These are phyloP conservation scores for Tachina fera DNA, from an alignment of 2,888 invertebrate species.

Conservation along the genomic window DNA sequence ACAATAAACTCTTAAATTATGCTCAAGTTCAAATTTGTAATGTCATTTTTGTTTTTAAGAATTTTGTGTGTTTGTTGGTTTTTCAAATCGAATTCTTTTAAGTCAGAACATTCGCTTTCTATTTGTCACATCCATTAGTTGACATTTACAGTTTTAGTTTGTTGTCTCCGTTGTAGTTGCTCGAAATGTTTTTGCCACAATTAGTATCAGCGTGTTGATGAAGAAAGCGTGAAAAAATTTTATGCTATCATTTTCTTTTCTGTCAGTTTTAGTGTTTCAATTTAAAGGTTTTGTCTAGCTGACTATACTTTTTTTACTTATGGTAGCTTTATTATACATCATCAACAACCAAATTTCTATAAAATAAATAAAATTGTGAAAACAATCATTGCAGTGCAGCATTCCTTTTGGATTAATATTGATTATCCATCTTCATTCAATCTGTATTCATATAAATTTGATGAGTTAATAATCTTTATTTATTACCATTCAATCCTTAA, in stretches of 20 bases:
- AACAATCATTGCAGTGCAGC: too few relatives aligned
- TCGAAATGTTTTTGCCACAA: conserved; percentile 15
- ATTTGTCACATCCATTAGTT: conserved; percentile 57
- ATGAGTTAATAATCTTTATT: too few relatives aligned
- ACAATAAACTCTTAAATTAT: too few relatives aligned
- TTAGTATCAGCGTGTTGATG: conserved; percentile 10
- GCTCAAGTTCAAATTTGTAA: not conserved
- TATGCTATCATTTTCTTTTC: not conserved
- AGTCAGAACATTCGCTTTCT: conserved; percentile 27
- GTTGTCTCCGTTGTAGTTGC: conserved; percentile 23
- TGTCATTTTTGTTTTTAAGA: not conserved
- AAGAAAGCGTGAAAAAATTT: conserved; percentile 1
- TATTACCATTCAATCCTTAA: too few relatives aligned
- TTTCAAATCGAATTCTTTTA: not conserved
- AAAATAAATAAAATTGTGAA: too few relatives aligned
- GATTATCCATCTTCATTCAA: too few relatives aligned
- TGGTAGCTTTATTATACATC: too few relatives aligned
- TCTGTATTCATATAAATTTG: too few relatives aligned
- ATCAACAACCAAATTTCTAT: too few relatives aligned
- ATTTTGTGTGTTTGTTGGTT: conserved; percentile 23
- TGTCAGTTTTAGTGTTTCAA: not conserved
- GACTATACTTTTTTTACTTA: too few relatives aligned
- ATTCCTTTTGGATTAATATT: too few relatives aligned
- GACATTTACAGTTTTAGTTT: conserved; percentile 45
- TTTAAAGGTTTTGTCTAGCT: too few relatives aligned